These are phyloP conservation scores for Elephantulus edwardii DNA, from an alignment of 2,113 vertebrate genomes.

Conservation along the genomic window DNA sequence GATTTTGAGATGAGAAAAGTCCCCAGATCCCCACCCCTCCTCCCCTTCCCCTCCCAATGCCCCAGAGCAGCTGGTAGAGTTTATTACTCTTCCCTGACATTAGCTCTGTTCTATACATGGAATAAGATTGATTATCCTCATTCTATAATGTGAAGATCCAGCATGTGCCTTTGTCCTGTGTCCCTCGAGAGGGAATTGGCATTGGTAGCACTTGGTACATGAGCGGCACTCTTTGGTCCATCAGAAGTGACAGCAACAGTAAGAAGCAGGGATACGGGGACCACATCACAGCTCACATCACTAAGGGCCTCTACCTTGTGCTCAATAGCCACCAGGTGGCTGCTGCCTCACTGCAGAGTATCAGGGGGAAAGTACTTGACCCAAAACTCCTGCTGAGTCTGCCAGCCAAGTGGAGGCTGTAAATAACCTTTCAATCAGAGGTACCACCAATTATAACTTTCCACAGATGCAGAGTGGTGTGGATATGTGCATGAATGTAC, in stretches of 20 bases:
- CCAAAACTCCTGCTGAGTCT: not conserved
- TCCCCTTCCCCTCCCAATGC: not conserved
- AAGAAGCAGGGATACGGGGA: not conserved
- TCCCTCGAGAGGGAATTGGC: slow-evolving; percentile 38
- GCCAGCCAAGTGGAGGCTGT: not conserved
- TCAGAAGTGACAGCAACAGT: not conserved
- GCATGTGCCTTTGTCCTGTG: slow-evolving; percentile 43
- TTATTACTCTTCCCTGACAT: slow-evolving; percentile 52
- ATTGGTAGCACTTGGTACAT: not conserved
- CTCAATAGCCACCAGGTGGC: not conserved
- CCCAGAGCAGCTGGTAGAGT: slow-evolving; percentile 65
- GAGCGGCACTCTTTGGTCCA: not conserved
- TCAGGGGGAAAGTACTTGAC: not conserved
- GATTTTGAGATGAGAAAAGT: not conserved
- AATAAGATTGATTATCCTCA: slow-evolving; percentile 66
- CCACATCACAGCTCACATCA: not conserved
- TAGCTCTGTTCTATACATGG: slow-evolving; percentile 49
- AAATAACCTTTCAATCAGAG: not conserved
- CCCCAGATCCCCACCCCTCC: not conserved
- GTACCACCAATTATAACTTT: not conserved
- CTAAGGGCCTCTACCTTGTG: not conserved
- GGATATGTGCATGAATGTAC: too few species aligned
- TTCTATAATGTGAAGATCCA: slow-evolving; percentile 55
- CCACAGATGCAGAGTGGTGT: not conserved
- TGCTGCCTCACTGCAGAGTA: not conserved